Percentiles rank a stretch among this genome's conserved stretches.
These are phyloP conservation scores for Apodemia mormo DNA, from an alignment of 2,888 invertebrate genomes.

Conservation along the genomic window DNA sequence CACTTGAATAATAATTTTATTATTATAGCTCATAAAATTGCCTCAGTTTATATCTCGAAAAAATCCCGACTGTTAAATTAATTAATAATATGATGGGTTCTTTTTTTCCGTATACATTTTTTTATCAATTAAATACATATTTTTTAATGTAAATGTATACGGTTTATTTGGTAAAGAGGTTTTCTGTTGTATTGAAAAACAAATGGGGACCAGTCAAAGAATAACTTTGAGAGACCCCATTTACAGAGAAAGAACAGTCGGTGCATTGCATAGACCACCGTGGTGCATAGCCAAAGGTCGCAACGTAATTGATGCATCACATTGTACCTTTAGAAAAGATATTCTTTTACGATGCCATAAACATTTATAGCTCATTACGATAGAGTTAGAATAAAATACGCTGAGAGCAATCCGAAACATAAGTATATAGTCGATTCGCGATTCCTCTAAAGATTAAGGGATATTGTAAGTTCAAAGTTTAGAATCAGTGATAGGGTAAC, in stretches of 20 bases:
- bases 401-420: slow-evolving; percentile 34
- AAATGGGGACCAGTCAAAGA: too few species aligned
- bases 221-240: neutral
- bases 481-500: neutral
- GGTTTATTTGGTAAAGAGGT: too few species aligned
- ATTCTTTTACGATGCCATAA: slow-evolving; percentile 65
- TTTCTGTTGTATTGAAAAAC: too few species aligned
- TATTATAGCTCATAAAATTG: too few species aligned
- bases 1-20: too few species aligned
- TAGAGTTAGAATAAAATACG: slow-evolving; percentile 66
- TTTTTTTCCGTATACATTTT: too few species aligned
- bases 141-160: too few species aligned
- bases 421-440: slow-evolving; percentile 14
- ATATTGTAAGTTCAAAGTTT: neutral
- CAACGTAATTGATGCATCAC: neutral
- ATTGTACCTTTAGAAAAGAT: slow-evolving; percentile 42
- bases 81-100: too few species aligned
- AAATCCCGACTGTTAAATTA: too few species aligned
- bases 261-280: neutral
- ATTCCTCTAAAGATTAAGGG: neutral
- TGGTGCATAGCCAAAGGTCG: neutral
- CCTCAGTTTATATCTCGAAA: too few species aligned
- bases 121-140: too few species aligned
- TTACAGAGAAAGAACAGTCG: neutral
- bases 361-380: slow-evolving; percentile 70